Base-by-base conservation (phyloP, 37 sponge, comb jelly and placozoan species). In the Corticium candelabrum region DNA sequence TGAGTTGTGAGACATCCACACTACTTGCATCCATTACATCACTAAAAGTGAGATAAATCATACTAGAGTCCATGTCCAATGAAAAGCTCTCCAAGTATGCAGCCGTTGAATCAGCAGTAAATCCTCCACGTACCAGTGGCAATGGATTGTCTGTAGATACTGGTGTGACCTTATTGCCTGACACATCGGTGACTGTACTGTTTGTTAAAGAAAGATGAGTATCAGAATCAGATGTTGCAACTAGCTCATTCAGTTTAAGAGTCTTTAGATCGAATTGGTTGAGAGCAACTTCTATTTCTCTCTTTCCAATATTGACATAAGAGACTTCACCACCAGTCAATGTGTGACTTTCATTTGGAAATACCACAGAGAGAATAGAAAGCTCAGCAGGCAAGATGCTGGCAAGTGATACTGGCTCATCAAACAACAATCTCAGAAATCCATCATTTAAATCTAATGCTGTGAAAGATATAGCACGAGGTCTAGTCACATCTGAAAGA, bases 351-450 rank as follows among this genome's bases (percentile, higher is more conserved):
- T 0, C 31, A 70, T 15, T 70, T n/a, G n/a, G n/a, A 32, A 30
- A 29, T 4, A 15, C 5, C 31, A 70, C 4, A 4, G 7, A 15
- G 29, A 29, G 35, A 29, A 70, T 70, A 30, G 29, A 29, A 15
- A 70, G 5, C 35, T 7, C 5, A 5, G 33, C 31, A 5, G 36
- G 35, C 31, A 30, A 7, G 35, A 5, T 32, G 4, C 82, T 86
- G 34, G 77, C 38, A 0, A 90, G 75, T 37, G 86, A 85, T 1
- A 94, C 87, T 11, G 91, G 86, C 70, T 94, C 91, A 75, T 76
- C 82, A 41, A 94, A 94, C 34, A 39, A 34, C 1, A 94, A 29
- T 15, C 80, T n/a, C 50, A 94, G 68, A 1, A 37, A 74, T 39
- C 91, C 32, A 35, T 41, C 67, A 41, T 34, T 29, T 2, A 88